Evolutionary conservation across 2,888 invertebrate genomes (phyloP).

Genomic region (Zelleria hepariella): DNA sequence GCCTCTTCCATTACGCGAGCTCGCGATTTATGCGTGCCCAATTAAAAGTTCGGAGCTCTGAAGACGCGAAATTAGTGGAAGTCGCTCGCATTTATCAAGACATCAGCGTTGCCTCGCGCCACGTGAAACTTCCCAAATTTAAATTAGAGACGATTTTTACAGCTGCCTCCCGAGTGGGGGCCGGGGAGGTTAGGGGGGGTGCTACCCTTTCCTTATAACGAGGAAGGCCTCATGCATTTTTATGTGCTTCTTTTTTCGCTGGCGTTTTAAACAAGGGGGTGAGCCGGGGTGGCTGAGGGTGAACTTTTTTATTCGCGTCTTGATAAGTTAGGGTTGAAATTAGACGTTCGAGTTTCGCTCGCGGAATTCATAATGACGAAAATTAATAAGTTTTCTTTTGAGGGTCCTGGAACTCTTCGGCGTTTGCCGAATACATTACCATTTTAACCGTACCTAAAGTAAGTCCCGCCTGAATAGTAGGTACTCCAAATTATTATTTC

Average conservation of each 20-base stretch:
- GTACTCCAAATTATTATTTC: background rate
- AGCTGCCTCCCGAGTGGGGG: constrained; percentile 62
- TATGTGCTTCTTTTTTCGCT: constrained; percentile 74
- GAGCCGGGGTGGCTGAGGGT: constrained; percentile 62
- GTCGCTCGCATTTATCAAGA: constrained; percentile 69
- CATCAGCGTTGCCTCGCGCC: constrained; percentile 66
- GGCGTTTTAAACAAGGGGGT: constrained; percentile 74
- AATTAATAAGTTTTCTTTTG: constrained; percentile 72
- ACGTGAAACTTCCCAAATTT: constrained; percentile 72
- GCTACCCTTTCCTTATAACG: constrained; percentile 74
- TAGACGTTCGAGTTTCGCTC: constrained; percentile 73
- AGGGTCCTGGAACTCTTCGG: constrained; percentile 48
- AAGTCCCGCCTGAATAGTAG: background rate
- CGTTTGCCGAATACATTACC: constrained; percentile 29
- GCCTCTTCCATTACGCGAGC: constrained; percentile 50
- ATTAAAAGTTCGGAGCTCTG: constrained; percentile 66
- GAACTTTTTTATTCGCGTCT: constrained; percentile 73
- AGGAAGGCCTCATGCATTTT: constrained; percentile 75
- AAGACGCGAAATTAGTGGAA: constrained; percentile 68
- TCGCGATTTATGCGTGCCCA: constrained; percentile 65
- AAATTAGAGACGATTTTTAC: constrained; percentile 74
- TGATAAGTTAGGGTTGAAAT: constrained; percentile 74
- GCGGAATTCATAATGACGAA: constrained; percentile 73
- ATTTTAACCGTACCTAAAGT: constrained; percentile 2
- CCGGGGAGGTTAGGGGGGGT: constrained; percentile 51